phyloP scores from a whole-genome alignment of 1,140 invertebrate species.

The Polypedilum vanderplanki region DNA sequence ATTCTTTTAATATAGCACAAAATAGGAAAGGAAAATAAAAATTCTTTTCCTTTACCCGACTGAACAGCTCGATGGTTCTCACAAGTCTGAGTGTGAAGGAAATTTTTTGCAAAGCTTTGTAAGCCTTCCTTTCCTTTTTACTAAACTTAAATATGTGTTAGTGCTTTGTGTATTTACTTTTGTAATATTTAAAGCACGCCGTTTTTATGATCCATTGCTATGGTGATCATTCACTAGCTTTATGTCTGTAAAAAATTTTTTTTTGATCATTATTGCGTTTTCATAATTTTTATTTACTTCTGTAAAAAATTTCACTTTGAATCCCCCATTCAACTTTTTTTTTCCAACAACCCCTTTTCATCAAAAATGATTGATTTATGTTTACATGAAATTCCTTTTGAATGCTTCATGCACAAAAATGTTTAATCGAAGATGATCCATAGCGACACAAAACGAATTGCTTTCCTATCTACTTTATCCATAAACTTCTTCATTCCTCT shows the following conservation, averaged over 20 bases:
- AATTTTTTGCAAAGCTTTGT: not conserved
- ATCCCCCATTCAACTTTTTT: too few species aligned
- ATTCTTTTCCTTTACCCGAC: not conserved
- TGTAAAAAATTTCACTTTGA: not conserved
- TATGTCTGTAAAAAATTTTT: not conserved
- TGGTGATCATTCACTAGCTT: not conserved
- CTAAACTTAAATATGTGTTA: not conserved
- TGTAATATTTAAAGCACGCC: not conserved
- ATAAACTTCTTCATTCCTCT: not conserved
- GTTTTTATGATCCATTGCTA: constrained; percentile 24
- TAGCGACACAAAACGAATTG: constrained; percentile 25
- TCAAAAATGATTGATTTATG: not conserved
- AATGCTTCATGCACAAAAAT: not conserved
- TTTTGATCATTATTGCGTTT: not conserved
- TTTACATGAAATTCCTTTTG: not conserved
- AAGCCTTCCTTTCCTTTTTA: not conserved
- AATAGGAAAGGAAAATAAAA: not conserved
- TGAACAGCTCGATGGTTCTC: constrained; percentile 4
- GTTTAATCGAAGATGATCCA: constrained; percentile 26
- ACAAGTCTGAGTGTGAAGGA: constrained; percentile 9
- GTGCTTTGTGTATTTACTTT: not conserved
- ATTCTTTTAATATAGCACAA: not conserved
- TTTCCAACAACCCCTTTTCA: not conserved
- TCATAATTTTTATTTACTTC: too few species aligned
- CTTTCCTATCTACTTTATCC: not conserved